Percentiles rank a stretch among this genome's conserved stretches.
Conservation (phyloP, 2,797 vertebrate genomes). For the Coregonus sp. region DNA sequence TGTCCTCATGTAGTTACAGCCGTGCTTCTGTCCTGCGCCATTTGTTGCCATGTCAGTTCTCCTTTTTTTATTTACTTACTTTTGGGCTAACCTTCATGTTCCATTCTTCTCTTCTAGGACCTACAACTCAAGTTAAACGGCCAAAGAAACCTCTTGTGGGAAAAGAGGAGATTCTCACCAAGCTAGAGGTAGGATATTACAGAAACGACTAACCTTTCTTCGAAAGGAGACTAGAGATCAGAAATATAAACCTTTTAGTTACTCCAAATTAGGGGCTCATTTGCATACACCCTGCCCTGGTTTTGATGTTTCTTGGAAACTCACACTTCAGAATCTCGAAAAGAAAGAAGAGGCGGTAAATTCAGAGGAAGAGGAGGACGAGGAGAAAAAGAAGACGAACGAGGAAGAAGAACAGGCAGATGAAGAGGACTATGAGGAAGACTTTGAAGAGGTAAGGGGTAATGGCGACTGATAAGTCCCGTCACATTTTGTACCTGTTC, state of each 20-base stretch:
- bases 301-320: not conserved
- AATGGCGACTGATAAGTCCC: not conserved
- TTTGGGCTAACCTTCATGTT: not conserved
- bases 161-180: constrained; percentile 79
- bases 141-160: constrained; percentile 47
- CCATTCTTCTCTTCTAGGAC: constrained; percentile 16
- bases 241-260: not conserved
- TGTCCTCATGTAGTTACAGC: too few relatives aligned
- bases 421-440: constrained; percentile 78
- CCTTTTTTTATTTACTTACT: too few relatives aligned
- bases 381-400: constrained; percentile 61
- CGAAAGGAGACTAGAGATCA: too few relatives aligned
- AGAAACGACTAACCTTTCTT: too few relatives aligned
- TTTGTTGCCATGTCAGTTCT: too few relatives aligned
- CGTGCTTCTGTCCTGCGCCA: too few relatives aligned
- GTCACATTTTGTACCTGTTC: too few relatives aligned
- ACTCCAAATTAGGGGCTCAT: not conserved
- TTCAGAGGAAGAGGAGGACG: constrained; percentile 77
- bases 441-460: constrained; percentile 76
- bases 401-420: constrained; percentile 78
- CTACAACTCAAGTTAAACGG: constrained; percentile 41
- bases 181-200: constrained; percentile 73
- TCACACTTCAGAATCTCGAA: constrained; percentile 65
- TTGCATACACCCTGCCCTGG: not conserved
- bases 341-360: constrained; percentile 75